phyloP scores from a whole-genome alignment of 2,888 invertebrate species.

The Cecidostiba fungosa region DNA sequence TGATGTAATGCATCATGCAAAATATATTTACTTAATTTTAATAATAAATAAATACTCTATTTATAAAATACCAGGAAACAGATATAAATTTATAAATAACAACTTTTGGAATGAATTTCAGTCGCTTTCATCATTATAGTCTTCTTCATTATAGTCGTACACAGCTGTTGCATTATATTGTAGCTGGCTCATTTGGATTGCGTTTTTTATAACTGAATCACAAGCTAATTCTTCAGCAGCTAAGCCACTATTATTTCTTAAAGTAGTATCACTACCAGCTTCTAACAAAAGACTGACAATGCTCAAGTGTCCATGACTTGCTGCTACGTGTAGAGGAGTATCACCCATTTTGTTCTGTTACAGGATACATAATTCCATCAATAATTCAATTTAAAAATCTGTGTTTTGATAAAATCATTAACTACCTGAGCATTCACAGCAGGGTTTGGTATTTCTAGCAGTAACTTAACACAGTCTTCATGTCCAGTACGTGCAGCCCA shows the following conservation, averaged over 20 bases:
- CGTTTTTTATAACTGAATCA: constrained; percentile 78
- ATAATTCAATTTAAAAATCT: constrained; percentile 11
- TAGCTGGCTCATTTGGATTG: constrained; percentile 74
- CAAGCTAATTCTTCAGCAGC: constrained; percentile 82
- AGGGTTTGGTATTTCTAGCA: constrained; percentile 80
- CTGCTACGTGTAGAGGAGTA: constrained; percentile 84
- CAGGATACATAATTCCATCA: constrained; percentile 55
- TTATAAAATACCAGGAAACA: constrained; percentile 60
- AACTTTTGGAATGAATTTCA: constrained; percentile 67
- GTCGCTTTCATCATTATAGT: constrained; percentile 80
- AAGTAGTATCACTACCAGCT: constrained; percentile 80
- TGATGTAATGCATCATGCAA: constrained; percentile 54
- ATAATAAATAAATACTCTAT: constrained; percentile 55
- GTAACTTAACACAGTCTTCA: constrained; percentile 81
- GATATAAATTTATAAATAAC: constrained; percentile 58
- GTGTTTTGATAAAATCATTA: constrained; percentile 16
- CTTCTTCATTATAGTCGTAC: constrained; percentile 75
- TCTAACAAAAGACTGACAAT: constrained; percentile 82
- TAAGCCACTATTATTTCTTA: constrained; percentile 82
- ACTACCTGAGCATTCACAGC: constrained; percentile 78
- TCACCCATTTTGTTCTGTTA: constrained; percentile 85
- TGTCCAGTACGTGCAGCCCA: constrained; percentile 86
- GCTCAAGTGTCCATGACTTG: constrained; percentile 83
- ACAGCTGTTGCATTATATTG: constrained; percentile 64
- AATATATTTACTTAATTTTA: constrained; percentile 55